Conservation (phyloP, 2,888 invertebrate species). For the Lagria hirta region DNA sequence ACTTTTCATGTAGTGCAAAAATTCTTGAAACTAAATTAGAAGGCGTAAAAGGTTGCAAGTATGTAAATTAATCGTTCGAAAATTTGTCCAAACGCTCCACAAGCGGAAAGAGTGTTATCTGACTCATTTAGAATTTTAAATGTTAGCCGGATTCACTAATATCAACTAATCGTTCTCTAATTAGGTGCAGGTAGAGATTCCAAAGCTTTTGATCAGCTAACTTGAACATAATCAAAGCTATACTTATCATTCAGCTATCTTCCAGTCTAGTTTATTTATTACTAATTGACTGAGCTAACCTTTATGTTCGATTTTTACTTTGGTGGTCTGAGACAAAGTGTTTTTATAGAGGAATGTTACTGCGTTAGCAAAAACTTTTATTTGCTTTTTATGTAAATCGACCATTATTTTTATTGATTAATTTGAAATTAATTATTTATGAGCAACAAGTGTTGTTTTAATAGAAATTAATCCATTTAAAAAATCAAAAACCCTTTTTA, state of each 20-base stretch:
- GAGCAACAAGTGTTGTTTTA: no score
- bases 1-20: slow-evolving; percentile 15
- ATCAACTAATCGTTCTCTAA: slow-evolving; percentile 50
- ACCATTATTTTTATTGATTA: no score
- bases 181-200: slow-evolving; percentile 51
- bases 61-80: slow-evolving; percentile 20
- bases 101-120: slow-evolving; percentile 39
- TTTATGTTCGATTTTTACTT: no score
- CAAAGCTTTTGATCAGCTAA: slow-evolving; percentile 48
- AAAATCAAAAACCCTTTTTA: no score
- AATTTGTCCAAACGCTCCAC: slow-evolving; percentile 32
- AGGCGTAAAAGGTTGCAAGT: slow-evolving; percentile 19
- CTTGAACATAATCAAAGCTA: slow-evolving; percentile 32
- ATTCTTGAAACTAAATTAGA: slow-evolving; percentile 16
- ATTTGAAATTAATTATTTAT: no score
- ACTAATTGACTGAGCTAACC: slow-evolving; percentile 32
- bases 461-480: no score
- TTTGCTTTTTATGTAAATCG: no score
- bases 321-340: no score
- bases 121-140: slow-evolving; percentile 41
- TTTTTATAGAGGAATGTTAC: no score
- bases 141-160: slow-evolving; percentile 46
- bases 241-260: slow-evolving; percentile 30
- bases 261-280: slow-evolving; percentile 34
- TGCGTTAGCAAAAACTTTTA: no score